Conservation (phyloP, 2,888 invertebrate genomes). For the Thysanoteuthis rhombus region DNA sequence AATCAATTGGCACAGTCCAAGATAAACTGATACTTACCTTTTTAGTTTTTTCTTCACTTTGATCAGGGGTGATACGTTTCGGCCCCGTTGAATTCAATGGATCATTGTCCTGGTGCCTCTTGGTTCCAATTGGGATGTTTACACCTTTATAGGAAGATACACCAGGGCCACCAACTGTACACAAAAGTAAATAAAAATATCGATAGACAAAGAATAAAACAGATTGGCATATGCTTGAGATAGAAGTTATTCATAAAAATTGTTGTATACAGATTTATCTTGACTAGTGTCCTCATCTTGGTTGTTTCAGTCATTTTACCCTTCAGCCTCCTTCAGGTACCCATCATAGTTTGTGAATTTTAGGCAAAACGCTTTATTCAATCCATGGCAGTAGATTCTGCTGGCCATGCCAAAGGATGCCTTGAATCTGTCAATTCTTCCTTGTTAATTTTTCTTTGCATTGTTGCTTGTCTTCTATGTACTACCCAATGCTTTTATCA, state of each 20-base stretch:
- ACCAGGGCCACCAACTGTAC: conserved; percentile 43
- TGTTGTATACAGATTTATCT: not conserved
- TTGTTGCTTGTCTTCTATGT: too few species aligned
- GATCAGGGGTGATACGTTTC: not conserved
- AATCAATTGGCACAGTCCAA: not conserved
- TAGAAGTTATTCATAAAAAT: not conserved
- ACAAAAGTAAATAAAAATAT: not conserved
- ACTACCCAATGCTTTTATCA: too few species aligned
- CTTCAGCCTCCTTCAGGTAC: too few species aligned
- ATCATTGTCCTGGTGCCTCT: conserved; percentile 31
- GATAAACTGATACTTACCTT: not conserved
- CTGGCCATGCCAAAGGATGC: too few species aligned
- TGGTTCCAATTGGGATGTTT: conserved; percentile 22
- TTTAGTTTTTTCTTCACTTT: not conserved
- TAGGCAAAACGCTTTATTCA: too few species aligned
- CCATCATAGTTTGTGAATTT: too few species aligned
- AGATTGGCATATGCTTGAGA: not conserved
- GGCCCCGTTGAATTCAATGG: not conserved
- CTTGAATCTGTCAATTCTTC: too few species aligned
- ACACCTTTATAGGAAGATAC: conserved; percentile 34
- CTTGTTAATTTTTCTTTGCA: too few species aligned
- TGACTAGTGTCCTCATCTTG: not conserved
- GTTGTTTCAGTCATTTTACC: too few species aligned
- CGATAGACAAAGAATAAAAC: not conserved
- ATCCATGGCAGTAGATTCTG: too few species aligned